These are phyloP conservation scores for Heterodera filipjevi DNA, from an alignment of 2,888 invertebrate genomes.

Conservation along the genomic window DNA sequence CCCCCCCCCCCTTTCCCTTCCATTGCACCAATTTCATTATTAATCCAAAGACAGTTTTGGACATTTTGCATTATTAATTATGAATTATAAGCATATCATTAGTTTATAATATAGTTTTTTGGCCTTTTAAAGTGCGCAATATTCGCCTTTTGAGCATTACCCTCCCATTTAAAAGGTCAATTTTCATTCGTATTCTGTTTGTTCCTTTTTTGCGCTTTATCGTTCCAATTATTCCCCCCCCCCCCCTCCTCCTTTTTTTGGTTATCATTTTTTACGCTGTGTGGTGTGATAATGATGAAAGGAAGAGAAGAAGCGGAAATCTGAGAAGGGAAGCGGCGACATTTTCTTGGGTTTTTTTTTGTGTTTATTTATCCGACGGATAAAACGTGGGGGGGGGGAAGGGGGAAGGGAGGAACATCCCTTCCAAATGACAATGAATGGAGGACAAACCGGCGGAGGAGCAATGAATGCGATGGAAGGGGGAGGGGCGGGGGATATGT, in stretches of 20 bases:
- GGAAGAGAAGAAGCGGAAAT: neutral
- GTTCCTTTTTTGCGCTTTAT: neutral
- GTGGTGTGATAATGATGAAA: neutral
- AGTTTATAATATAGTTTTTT: no score
- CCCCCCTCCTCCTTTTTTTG: neutral
- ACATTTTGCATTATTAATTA: neutral
- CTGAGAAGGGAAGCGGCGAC: neutral
- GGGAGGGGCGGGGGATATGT: neutral
- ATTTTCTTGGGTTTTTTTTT: neutral
- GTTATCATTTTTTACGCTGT: neutral
- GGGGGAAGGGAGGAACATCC: neutral
- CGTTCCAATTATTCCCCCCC: neutral
- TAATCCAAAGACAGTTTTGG: conserved; percentile 4
- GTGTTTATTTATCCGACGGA: conserved; percentile 2
- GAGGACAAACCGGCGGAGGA: conserved; percentile 1
- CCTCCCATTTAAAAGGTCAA: neutral
- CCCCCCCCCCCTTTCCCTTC: neutral
- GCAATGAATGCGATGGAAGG: neutral
- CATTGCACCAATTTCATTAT: neutral
- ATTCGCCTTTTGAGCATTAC: neutral
- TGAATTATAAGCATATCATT: no score
- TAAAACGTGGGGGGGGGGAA: neutral
- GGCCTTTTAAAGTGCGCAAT: neutral
- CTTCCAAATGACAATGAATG: neutral
- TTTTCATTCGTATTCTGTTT: neutral